Conservation (phyloP, 2,888 invertebrate species). For the Ophion obscuratus region DNA sequence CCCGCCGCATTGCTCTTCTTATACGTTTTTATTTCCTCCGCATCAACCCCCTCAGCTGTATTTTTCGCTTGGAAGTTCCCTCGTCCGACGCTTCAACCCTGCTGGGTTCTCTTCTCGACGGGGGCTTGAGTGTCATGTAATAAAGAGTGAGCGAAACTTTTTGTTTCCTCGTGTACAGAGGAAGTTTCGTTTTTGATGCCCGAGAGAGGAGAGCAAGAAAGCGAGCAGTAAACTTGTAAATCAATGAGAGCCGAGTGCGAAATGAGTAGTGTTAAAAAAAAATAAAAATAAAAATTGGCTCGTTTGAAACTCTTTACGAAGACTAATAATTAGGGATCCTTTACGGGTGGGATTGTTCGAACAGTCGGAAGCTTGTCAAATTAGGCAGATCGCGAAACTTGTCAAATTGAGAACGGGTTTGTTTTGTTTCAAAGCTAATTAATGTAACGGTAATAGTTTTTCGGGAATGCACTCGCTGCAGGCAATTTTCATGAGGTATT, state of each 20-base stretch:
- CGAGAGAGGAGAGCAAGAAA: not conserved
- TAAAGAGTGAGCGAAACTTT: not conserved
- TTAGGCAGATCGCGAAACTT: too few relatives aligned
- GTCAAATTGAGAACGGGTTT: too few relatives aligned
- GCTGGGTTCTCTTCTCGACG: constrained; percentile 8
- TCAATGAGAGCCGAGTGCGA: not conserved
- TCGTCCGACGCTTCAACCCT: not conserved
- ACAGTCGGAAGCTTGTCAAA: not conserved
- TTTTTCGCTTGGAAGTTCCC: constrained; percentile 18
- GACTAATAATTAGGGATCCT: not conserved
- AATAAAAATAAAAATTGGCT: not conserved
- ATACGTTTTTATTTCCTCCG: constrained; percentile 23
- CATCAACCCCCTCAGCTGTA: constrained; percentile 16
- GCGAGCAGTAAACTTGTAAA: not conserved
- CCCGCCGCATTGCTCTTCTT: constrained; percentile 14
- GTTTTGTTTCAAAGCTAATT: not conserved
- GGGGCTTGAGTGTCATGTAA: constrained; percentile 8
- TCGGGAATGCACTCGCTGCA: not conserved
- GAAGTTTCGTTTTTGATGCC: not conserved
- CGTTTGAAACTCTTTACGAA: not conserved
- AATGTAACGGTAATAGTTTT: not conserved
- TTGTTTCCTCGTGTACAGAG: not conserved
- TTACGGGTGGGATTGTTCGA: not conserved
- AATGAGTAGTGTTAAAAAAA: not conserved
- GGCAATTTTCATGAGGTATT: not conserved